Evolutionary conservation across 1,140 invertebrate genomes (phyloP).

Genomic region (Anagrus nilaparvatae): DNA sequence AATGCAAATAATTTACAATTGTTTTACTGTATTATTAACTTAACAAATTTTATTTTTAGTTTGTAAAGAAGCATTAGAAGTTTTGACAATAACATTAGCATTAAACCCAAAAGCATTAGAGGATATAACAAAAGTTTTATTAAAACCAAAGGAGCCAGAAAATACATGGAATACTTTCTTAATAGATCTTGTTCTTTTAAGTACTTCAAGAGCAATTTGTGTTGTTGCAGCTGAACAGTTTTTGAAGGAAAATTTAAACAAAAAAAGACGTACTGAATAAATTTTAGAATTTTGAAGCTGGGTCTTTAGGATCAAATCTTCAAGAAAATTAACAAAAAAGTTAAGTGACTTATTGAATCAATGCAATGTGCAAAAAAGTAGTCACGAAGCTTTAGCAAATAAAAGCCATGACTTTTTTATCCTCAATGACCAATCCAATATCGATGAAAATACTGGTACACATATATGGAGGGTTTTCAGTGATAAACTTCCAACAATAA

Average conservation of each 20-base stretch:
- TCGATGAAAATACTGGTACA: constrained; percentile 29
- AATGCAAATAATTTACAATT: no score
- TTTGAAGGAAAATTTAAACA: no score
- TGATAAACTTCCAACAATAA: constrained; percentile 29
- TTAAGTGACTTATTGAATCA: constrained; percentile 32
- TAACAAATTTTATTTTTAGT: constrained; percentile 41
- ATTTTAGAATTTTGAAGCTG: constrained; percentile 36
- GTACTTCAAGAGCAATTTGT: constrained; percentile 59
- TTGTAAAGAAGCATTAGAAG: constrained; percentile 86
- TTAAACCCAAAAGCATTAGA: constrained; percentile 75
- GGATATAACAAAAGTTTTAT: constrained; percentile 51
- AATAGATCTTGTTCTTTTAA: constrained; percentile 78
- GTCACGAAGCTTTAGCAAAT: constrained; percentile 25
- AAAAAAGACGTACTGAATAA: no score
- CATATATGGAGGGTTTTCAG: constrained; percentile 31
- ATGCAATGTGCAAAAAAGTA: constrained; percentile 30
- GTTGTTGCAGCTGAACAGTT: constrained; percentile 73
- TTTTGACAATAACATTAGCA: constrained; percentile 73
- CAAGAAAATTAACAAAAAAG: constrained; percentile 30
- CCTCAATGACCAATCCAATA: constrained; percentile 34
- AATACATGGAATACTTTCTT: constrained; percentile 82
- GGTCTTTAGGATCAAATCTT: constrained; percentile 32
- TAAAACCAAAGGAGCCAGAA: constrained; percentile 36
- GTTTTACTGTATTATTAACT: no score
- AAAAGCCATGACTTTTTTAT: constrained; percentile 18